Evolutionary conservation across 2,888 invertebrate genomes (phyloP).

Genomic region (Nemotelus nigrinus): DNA sequence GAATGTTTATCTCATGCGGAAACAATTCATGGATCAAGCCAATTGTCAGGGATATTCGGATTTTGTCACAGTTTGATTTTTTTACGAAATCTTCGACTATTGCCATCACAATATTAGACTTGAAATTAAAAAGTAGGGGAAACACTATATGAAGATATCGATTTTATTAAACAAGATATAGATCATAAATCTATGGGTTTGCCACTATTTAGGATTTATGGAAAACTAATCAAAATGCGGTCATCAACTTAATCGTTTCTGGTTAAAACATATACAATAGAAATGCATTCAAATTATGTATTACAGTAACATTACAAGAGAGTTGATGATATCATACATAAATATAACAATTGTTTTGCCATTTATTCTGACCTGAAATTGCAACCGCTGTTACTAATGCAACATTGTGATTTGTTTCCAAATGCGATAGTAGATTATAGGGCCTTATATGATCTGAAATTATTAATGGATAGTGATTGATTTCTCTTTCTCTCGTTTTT

Average conservation of each 20-base stretch:
- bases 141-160: background rate
- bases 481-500: conserved; percentile 27
- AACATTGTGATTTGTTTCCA: conserved; percentile 64
- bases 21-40: conserved; percentile 19
- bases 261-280: conserved; percentile 1
- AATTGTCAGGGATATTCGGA: conserved; percentile 10
- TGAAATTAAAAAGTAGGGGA: conserved; percentile 21
- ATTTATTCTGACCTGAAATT: conserved; percentile 61
- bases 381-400: conserved; percentile 63
- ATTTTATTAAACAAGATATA: conserved; percentile 2
- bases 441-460: conserved; percentile 63
- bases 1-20: conserved; percentile 18
- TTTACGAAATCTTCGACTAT: conserved; percentile 11
- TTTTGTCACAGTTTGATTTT: background rate
- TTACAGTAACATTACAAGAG: conserved; percentile 13
- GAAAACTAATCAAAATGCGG: conserved; percentile 22
- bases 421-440: conserved; percentile 64
- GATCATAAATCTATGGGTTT: conserved; percentile 1
- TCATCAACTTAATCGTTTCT: conserved; percentile 7
- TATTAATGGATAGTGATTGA: conserved; percentile 34
- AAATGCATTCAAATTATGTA: conserved; percentile 31
- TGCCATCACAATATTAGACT: conserved; percentile 9
- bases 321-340: conserved; percentile 21
- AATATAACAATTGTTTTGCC: conserved; percentile 30
- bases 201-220: background rate